phyloP scores from a whole-genome alignment of 37 sponge, comb jelly and placozoan genomes.

The Cliona cf. orientalis region DNA sequence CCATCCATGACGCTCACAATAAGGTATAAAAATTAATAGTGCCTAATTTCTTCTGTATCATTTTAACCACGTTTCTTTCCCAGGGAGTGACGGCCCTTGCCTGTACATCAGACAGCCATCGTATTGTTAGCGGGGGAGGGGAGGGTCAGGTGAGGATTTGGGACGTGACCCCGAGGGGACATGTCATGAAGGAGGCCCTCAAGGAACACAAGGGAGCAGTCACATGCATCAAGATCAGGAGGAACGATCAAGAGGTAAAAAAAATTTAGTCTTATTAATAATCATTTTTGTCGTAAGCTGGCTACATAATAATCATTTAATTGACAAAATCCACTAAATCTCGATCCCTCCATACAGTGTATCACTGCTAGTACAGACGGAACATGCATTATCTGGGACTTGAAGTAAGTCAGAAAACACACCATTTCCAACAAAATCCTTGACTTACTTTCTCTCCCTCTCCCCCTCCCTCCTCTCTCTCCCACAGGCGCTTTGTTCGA shows the following conservation, averaged over 20 bases:
- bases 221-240: constrained; percentile 85
- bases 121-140: constrained; percentile 96
- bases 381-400: constrained; percentile 98
- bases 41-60: background rate
- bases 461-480: background rate
- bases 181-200: constrained; percentile 87
- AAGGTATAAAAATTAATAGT: constrained; percentile 54
- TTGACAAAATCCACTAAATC: too few species aligned
- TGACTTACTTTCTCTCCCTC: background rate
- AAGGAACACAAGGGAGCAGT: constrained; percentile 97
- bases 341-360: constrained; percentile 65
- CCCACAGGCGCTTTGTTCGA: constrained; percentile 76
- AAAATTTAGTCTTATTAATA: too few species aligned
- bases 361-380: constrained; percentile 93
- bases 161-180: constrained; percentile 68
- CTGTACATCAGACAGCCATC: constrained; percentile 65
- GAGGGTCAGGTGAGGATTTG: constrained; percentile 99
- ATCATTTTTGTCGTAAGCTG: too few species aligned
- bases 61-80: background rate
- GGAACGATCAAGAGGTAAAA: constrained; percentile 73
- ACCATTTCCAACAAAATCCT: background rate
- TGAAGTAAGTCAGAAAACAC: constrained; percentile 64
- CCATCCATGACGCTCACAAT: constrained; percentile 97
- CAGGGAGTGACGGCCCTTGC: constrained; percentile 97
- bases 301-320: too few species aligned